A percentile compares a stretch with the other conserved stretches of the same genome.
phyloP scores from a whole-genome alignment of 2,888 invertebrate species.

The Electrophaes corylata region DNA sequence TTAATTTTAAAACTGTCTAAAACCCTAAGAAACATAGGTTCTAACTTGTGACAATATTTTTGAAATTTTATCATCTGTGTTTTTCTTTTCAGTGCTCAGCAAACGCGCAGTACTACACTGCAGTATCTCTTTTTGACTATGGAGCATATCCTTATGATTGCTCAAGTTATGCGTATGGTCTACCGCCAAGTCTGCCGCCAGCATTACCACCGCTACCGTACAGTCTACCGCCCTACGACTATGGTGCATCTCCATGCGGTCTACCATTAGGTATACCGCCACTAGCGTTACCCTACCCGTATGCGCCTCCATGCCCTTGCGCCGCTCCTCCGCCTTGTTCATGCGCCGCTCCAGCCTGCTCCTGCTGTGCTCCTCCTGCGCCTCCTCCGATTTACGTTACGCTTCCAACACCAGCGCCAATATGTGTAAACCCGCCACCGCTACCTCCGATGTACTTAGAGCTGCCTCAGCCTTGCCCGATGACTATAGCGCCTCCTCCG shows the following conservation, averaged over 20 bases:
- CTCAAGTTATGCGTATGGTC: slow-evolving; percentile 27
- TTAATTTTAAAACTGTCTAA: neutral
- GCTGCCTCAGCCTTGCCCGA: slow-evolving; percentile 59
- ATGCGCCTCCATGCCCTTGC: slow-evolving; percentile 1
- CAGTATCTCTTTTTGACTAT: slow-evolving; percentile 44
- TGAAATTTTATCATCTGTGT: neutral
- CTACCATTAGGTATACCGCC: slow-evolving; percentile 13
- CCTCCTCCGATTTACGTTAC: slow-evolving; percentile 63
- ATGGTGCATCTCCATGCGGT: slow-evolving; percentile 21
- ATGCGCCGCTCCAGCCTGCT: slow-evolving; percentile 9
- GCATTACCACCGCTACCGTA: slow-evolving; percentile 14
- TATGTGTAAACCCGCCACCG: slow-evolving; percentile 57
- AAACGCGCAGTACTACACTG: slow-evolving; percentile 62
- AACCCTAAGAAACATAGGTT: neutral
- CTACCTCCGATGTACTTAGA: slow-evolving; percentile 60
- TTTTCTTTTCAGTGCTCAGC: slow-evolving; percentile 55
- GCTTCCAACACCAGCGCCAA: slow-evolving; percentile 62
- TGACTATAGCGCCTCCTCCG: slow-evolving; percentile 60
- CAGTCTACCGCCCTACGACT: slow-evolving; percentile 20
- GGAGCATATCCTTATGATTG: slow-evolving; percentile 40
- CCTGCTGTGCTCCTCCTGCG: slow-evolving; percentile 45
- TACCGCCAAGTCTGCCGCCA: slow-evolving; percentile 8
- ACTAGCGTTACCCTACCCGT: slow-evolving; percentile 6
- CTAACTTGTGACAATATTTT: no score
- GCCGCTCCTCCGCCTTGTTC: slow-evolving; percentile 8